A percentile compares a stretch with the other conserved stretches of the same genome.
Conservation (phyloP, 2,797 vertebrate species). For the Chiloscyllium punctatum region DNA sequence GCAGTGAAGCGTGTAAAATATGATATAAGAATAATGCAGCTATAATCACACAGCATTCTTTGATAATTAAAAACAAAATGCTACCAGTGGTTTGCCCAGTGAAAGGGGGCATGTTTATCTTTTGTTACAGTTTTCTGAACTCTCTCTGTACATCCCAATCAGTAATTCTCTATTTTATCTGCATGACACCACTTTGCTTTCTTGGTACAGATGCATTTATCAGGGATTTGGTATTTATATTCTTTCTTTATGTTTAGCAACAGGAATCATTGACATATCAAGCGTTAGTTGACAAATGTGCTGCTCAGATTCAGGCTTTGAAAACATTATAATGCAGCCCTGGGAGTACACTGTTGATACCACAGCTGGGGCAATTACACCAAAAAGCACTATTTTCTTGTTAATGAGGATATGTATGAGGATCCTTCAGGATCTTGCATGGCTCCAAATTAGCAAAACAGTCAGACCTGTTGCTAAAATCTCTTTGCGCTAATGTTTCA, state of each 20-base stretch:
- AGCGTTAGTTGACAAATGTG: constrained; percentile 4
- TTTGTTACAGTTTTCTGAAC: neutral
- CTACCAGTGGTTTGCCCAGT: neutral
- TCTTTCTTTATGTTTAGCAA: neutral
- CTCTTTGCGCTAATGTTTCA: neutral
- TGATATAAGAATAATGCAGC: neutral
- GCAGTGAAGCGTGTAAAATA: neutral
- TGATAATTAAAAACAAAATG: neutral
- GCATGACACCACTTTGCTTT: neutral
- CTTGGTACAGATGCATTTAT: neutral
- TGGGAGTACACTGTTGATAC: neutral
- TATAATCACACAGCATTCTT: neutral
- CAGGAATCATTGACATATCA: neutral
- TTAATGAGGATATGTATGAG: constrained; percentile 12
- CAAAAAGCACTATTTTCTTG: neutral
- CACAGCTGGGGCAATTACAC: constrained; percentile 12
- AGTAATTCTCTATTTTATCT: neutral
- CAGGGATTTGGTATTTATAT: neutral
- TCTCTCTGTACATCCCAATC: neutral
- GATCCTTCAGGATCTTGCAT: neutral
- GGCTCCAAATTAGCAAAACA: constrained; percentile 22
- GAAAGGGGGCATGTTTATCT: neutral
- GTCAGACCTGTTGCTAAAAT: neutral
- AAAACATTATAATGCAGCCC: neutral
- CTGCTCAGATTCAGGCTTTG: neutral